Percentiles rank a stretch among this genome's conserved stretches.
These are phyloP conservation scores for Limenitis arthemis DNA, from an alignment of 2,888 invertebrate genomes.

Conservation along the genomic window DNA sequence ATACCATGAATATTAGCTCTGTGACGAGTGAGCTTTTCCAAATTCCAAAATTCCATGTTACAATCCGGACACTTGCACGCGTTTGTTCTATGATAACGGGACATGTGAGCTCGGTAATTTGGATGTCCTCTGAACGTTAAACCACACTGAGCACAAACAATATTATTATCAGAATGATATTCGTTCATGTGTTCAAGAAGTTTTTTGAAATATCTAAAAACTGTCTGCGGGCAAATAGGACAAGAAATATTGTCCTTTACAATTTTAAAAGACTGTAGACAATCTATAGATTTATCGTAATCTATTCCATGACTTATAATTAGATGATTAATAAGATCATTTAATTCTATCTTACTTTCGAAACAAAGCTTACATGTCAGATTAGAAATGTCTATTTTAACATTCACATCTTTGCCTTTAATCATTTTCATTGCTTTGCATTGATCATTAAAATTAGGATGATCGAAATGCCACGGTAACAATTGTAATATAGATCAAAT, in stretches of 20 bases:
- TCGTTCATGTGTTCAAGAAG: slow-evolving; percentile 34
- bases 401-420: slow-evolving; percentile 27
- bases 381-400: slow-evolving; percentile 32
- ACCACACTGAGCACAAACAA: slow-evolving; percentile 34
- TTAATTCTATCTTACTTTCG: slow-evolving; percentile 23
- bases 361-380: slow-evolving; percentile 34
- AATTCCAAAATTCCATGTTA: slow-evolving; percentile 29
- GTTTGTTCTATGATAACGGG: slow-evolving; percentile 26
- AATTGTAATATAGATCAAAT: background rate
- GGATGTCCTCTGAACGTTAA: slow-evolving; percentile 29
- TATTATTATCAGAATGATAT: slow-evolving; percentile 29
- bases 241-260: slow-evolving; percentile 31
- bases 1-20: slow-evolving; percentile 33
- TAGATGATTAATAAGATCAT: slow-evolving; percentile 30
- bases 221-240: slow-evolving; percentile 26
- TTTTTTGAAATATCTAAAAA: slow-evolving; percentile 32
- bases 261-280: slow-evolving; percentile 31
- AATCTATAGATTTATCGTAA: slow-evolving; percentile 28
- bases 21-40: slow-evolving; percentile 30
- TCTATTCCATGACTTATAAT: slow-evolving; percentile 28
- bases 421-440: slow-evolving; percentile 28
- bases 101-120: slow-evolving; percentile 30
- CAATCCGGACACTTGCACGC: slow-evolving; percentile 33
- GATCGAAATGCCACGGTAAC: slow-evolving; percentile 10
- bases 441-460: slow-evolving; percentile 27